Percentiles rank a stretch among this genome's conserved stretches.
These are phyloP conservation scores for Notolepis coatsorum DNA, from an alignment of 2,797 vertebrate species.

Conservation along the genomic window DNA sequence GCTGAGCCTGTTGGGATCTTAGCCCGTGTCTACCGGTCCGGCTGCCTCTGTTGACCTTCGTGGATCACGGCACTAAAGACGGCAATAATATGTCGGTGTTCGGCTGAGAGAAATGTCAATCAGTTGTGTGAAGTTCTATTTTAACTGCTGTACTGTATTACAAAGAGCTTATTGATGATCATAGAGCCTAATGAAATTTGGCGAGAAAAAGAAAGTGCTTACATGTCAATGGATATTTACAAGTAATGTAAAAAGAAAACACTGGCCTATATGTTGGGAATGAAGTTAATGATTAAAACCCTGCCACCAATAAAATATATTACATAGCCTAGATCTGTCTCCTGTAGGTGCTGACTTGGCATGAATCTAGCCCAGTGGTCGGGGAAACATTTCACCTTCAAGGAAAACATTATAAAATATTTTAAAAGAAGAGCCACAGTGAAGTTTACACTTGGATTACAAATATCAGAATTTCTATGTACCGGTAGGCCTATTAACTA, in stretches of 20 bases:
- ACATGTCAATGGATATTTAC: constrained; percentile 30
- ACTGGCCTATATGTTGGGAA: constrained; percentile 43
- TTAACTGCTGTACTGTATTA: constrained; percentile 21
- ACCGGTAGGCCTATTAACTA: too few species aligned
- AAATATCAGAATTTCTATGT: too few species aligned
- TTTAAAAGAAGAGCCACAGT: too few species aligned
- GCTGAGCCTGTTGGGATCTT: constrained; percentile 1
- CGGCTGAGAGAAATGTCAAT: constrained; percentile 10
- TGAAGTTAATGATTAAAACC: constrained; percentile 52
- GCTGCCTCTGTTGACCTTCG: constrained; percentile 28
- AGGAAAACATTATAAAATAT: too few species aligned
- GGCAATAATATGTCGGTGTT: constrained; percentile 51
- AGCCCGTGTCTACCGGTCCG: constrained; percentile 25
- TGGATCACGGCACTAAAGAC: constrained; percentile 31
- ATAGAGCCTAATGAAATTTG: not conserved
- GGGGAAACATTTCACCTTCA: too few species aligned
- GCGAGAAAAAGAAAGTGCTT: constrained; percentile 16
- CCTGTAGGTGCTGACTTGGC: not conserved
- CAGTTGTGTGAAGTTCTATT: constrained; percentile 17
- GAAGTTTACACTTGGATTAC: too few species aligned
- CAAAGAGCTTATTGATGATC: not conserved
- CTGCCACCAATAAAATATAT: constrained; percentile 21
- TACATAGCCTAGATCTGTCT: not conserved
- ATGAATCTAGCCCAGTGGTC: too few species aligned
- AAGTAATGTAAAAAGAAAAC: constrained; percentile 25